Percentiles rank a stretch among this genome's conserved stretches.
Evolutionary conservation across 2,888 invertebrate genomes (phyloP).

Genomic region (Osedax frankpressi): DNA sequence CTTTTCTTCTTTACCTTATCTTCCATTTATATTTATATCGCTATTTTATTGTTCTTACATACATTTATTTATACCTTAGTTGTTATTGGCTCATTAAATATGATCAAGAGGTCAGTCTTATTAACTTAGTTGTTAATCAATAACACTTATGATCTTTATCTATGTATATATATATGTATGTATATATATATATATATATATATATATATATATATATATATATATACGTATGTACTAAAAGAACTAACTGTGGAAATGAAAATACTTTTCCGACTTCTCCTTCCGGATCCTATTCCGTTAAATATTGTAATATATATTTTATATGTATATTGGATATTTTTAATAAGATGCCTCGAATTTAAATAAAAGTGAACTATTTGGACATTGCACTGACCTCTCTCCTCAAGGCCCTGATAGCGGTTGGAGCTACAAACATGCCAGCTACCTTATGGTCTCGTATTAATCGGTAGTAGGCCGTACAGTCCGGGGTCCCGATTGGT

Average conservation of each 20-base stretch:
- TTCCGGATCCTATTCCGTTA: conserved; percentile 30
- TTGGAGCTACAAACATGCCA: conserved; percentile 76
- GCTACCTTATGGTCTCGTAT: conserved; percentile 74
- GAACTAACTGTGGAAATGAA: conserved; percentile 33
- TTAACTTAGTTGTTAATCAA: too few relatives aligned
- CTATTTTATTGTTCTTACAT: too few relatives aligned
- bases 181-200: background rate
- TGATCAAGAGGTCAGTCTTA: too few relatives aligned
- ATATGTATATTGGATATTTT: background rate
- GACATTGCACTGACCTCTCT: conserved; percentile 53
- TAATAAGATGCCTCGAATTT: background rate
- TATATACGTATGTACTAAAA: background rate
- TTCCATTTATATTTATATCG: too few relatives aligned
- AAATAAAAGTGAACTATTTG: background rate
- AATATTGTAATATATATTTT: conserved; percentile 8
- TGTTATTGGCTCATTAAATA: too few relatives aligned
- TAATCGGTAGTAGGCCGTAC: conserved; percentile 76
- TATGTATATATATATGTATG: too few relatives aligned
- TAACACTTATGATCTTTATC: too few relatives aligned
- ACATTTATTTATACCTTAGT: too few relatives aligned
- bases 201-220: background rate
- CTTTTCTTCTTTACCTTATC: too few relatives aligned
- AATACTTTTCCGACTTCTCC: conserved; percentile 34
- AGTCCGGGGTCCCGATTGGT: conserved; percentile 83
- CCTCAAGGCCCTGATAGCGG: conserved; percentile 71